Evolutionary conservation across 2,888 invertebrate species (phyloP), one percentile per base, ranked within the genome.

Genomic region (Steinernema carpocapsae): DNA sequence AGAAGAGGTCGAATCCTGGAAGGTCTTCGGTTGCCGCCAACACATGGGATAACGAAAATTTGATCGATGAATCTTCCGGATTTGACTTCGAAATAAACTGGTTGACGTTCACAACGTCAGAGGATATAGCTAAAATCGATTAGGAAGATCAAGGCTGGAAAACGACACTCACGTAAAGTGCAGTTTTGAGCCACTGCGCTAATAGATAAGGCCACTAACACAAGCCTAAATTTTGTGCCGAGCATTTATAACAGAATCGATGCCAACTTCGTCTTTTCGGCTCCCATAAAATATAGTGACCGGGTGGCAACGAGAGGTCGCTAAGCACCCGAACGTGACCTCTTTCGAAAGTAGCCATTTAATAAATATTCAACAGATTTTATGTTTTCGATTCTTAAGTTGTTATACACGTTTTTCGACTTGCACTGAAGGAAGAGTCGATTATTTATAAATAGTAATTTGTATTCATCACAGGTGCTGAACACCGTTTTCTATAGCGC

Each of bases 1-100:
- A 64, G 64, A 64, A 64, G 14, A 64, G 32, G 37, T 64, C 64
- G 37, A 64, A 64, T 37, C 64, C 64, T 32, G 24, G 17, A 17
- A 64, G 64, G 3, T 29, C 32, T 1, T 14, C 4, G 1, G 29
- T 4, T 12, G 64, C 29, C 32, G 64, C 24, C 10, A 64, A 29
- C 1, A 64, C 37, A 37, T 64, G 64, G 17, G 52, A 52, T 2
- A 52, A 22, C 52, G 17, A 26, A 6, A 7, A 4, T 26, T 26
- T 10, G 4, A 22, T 56, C 1, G 22, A 24, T 2, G 26, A 22
- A 24, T 56, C 56, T 6, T 26, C 56, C 19, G 22, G n/a, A 4
- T 48, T 24, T 3, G 56, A 14, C 6, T 37, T 64, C 2, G 64
- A 64, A 17, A 64, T 29, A n/a, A 64, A 64, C 32, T 64, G 64